Conservation (phyloP, 2,888 invertebrate species). For the Polyommatus icarus region DNA sequence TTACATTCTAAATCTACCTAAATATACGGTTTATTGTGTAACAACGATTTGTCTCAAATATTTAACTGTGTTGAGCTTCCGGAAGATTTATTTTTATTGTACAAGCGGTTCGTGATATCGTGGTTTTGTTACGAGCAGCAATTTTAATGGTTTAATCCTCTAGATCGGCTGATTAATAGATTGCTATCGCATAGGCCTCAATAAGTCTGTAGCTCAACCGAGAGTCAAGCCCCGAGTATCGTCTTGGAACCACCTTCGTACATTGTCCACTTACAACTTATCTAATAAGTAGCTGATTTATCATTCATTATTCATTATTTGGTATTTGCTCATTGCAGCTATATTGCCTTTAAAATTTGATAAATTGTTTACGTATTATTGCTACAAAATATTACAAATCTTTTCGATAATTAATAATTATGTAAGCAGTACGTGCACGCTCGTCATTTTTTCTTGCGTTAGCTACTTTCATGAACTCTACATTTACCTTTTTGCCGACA, state of each 20-base stretch:
- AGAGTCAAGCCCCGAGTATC: background rate
- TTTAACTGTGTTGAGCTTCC: slow-evolving; percentile 27
- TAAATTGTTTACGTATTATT: background rate
- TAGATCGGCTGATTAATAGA: background rate
- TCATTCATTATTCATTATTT: background rate
- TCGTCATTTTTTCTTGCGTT: background rate
- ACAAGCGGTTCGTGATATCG: slow-evolving; percentile 23
- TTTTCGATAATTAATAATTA: background rate
- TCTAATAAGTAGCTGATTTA: background rate
- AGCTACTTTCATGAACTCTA: background rate
- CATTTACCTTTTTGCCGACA: background rate
- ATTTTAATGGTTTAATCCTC: slow-evolving; percentile 10
- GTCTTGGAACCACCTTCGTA: background rate
- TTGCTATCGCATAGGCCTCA: background rate
- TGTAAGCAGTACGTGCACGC: background rate
- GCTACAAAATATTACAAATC: background rate
- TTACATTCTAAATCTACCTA: slow-evolving; percentile 54
- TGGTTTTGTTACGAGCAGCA: background rate
- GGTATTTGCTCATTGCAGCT: background rate
- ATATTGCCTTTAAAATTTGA: background rate
- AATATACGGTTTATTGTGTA: slow-evolving; percentile 42
- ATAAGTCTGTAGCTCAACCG: background rate
- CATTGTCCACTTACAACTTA: background rate
- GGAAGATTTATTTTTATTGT: slow-evolving; percentile 18
- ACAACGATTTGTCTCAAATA: slow-evolving; percentile 35